phyloP scores from a whole-genome alignment of 2,888 invertebrate species.

The Mimachlamys varia region DNA sequence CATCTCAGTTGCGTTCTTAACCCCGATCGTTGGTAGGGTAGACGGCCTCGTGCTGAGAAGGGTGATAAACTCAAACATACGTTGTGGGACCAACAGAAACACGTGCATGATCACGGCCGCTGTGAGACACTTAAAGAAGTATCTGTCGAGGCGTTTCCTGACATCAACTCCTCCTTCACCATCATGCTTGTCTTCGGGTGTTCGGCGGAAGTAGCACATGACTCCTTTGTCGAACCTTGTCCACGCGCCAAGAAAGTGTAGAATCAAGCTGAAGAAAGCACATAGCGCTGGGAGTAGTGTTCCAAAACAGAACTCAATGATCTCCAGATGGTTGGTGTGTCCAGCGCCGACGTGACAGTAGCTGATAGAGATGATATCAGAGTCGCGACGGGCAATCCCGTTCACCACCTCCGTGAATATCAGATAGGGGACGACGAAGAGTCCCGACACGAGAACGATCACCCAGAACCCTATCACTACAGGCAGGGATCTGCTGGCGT shows the following conservation, averaged over 20 bases:
- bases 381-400: neutral
- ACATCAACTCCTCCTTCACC: neutral
- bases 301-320: slow-evolving; percentile 8
- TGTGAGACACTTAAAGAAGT: neutral
- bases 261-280: neutral
- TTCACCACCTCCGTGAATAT: neutral
- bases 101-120: slow-evolving; percentile 28
- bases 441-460: neutral
- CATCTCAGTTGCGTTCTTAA: neutral
- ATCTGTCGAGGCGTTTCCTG: neutral
- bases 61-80: slow-evolving; percentile 36
- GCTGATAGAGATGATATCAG: neutral
- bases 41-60: neutral
- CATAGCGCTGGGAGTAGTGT: neutral
- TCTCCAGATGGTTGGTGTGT: neutral
- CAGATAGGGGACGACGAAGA: neutral
- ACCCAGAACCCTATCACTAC: slow-evolving; percentile 14
- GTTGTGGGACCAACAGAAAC: slow-evolving; percentile 16
- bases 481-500: neutral
- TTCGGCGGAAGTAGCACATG: neutral
- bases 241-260: neutral
- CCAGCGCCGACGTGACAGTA: neutral
- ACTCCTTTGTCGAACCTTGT: neutral
- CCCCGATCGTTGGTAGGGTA: neutral
- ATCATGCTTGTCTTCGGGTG: neutral